Evolutionary conservation across 2,888 invertebrate species (phyloP).

Genomic region (Trachelus iudaicus): DNA sequence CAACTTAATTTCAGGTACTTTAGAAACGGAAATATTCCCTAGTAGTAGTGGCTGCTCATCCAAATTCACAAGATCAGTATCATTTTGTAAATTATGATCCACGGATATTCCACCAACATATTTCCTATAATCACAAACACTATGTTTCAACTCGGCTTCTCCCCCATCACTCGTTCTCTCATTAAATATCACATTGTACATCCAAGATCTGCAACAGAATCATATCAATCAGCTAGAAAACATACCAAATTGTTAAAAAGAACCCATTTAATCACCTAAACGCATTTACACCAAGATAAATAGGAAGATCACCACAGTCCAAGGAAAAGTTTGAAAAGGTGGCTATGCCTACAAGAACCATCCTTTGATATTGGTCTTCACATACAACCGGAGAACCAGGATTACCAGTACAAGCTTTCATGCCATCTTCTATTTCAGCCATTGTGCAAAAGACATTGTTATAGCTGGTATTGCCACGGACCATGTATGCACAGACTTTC

Average conservation of each 20-base stretch:
- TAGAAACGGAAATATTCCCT: neutral
- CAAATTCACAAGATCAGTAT: slow-evolving; percentile 8
- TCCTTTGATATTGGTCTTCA: slow-evolving; percentile 34
- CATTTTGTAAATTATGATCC: slow-evolving; percentile 16
- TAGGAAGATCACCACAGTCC: slow-evolving; percentile 38
- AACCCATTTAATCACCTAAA: slow-evolving; percentile 27
- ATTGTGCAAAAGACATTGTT: slow-evolving; percentile 42
- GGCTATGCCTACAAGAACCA: slow-evolving; percentile 42
- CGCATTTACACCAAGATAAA: slow-evolving; percentile 37
- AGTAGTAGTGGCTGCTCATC: neutral
- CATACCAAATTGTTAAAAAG: neutral
- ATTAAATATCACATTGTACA: slow-evolving; percentile 35
- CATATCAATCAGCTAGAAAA: slow-evolving; percentile 2
- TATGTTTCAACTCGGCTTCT: slow-evolving; percentile 1
- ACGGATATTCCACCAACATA: slow-evolving; percentile 10
- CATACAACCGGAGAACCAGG: slow-evolving; percentile 48
- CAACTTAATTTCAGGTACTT: slow-evolving; percentile 4
- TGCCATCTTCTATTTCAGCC: slow-evolving; percentile 35
- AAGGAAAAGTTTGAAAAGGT: slow-evolving; percentile 47
- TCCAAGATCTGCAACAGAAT: slow-evolving; percentile 32
- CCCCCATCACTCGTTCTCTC: slow-evolving; percentile 19
- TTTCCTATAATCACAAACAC: slow-evolving; percentile 15
- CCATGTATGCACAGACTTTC: slow-evolving; percentile 41
- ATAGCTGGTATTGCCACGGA: slow-evolving; percentile 34
- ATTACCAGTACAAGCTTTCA: slow-evolving; percentile 46